Conservation (phyloP, 2,888 invertebrate species). For the Ryuthela nishihirai region DNA sequence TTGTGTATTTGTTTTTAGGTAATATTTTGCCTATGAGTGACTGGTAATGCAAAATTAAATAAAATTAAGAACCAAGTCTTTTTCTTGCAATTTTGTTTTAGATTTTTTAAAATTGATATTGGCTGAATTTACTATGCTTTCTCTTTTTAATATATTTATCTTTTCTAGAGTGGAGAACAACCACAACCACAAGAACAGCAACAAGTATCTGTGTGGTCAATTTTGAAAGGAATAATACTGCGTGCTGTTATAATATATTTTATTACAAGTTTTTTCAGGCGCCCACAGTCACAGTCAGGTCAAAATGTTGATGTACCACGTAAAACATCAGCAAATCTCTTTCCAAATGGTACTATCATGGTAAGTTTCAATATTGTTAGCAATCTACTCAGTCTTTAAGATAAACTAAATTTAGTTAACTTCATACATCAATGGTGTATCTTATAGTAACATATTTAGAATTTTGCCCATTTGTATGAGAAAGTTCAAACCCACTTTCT, state of each 20-base stretch:
- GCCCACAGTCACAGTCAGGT: slow-evolving; percentile 51
- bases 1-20: too few relatives aligned
- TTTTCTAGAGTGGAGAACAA: slow-evolving; percentile 1
- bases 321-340: slow-evolving; percentile 36
- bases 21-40: too few relatives aligned
- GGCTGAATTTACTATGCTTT: background rate
- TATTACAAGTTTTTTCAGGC: slow-evolving; percentile 82
- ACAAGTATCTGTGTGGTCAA: slow-evolving; percentile 36
- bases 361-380: slow-evolving; percentile 20
- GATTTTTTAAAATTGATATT: background rate
- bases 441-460: too few relatives aligned
- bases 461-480: too few relatives aligned
- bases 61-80: too few relatives aligned
- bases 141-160: background rate
- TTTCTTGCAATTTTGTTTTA: too few relatives aligned
- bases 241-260: slow-evolving; percentile 89
- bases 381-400: too few relatives aligned
- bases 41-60: too few relatives aligned
- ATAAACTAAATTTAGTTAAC: too few relatives aligned
- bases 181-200: slow-evolving; percentile 19
- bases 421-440: too few relatives aligned
- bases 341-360: slow-evolving; percentile 41
- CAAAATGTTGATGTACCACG: slow-evolving; percentile 5
- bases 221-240: slow-evolving; percentile 57
- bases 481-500: too few relatives aligned